Evolutionary conservation across 2,888 invertebrate genomes (phyloP).

Genomic region (Thumatha senex): DNA sequence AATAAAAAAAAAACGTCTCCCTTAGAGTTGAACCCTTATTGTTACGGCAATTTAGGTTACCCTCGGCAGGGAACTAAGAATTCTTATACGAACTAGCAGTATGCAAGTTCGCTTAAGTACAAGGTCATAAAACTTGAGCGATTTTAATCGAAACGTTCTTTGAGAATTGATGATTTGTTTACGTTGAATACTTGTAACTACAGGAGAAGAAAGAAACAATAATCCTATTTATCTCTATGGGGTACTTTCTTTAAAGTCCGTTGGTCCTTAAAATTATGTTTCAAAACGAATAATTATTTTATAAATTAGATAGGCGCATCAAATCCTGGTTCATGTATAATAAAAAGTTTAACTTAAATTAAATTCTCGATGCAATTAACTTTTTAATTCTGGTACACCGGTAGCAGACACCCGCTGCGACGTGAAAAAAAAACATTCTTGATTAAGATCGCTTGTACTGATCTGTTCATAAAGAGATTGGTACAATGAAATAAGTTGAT

Average conservation of each 20-base stretch:
- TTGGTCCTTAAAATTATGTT: background rate
- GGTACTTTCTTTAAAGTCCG: no score
- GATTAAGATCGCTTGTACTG: conserved; percentile 43
- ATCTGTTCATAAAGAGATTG: conserved; percentile 23
- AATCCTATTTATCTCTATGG: no score
- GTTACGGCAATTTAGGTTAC: conserved; percentile 55
- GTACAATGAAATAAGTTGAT: conserved; percentile 28
- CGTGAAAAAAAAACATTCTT: conserved; percentile 32
- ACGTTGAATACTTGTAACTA: conserved; percentile 21
- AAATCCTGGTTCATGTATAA: conserved; percentile 9
- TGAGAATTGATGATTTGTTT: conserved; percentile 33
- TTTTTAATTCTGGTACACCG: conserved; percentile 48
- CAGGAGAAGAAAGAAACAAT: no score
- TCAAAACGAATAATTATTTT: background rate
- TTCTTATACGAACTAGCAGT: conserved; percentile 50
- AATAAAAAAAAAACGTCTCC: conserved; percentile 50
- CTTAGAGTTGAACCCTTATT: conserved; percentile 47
- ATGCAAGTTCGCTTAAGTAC: conserved; percentile 41
- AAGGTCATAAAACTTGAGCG: conserved; percentile 41
- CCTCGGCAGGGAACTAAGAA: conserved; percentile 46
- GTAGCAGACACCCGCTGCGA: conserved; percentile 33
- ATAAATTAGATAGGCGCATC: conserved; percentile 1
- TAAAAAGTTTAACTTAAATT: conserved; percentile 36
- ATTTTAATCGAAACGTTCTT: conserved; percentile 40
- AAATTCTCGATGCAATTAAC: conserved; percentile 50